phyloP scores from a whole-genome alignment of 2,113 vertebrate genomes.

The Apistogramma diplotaenia region DNA sequence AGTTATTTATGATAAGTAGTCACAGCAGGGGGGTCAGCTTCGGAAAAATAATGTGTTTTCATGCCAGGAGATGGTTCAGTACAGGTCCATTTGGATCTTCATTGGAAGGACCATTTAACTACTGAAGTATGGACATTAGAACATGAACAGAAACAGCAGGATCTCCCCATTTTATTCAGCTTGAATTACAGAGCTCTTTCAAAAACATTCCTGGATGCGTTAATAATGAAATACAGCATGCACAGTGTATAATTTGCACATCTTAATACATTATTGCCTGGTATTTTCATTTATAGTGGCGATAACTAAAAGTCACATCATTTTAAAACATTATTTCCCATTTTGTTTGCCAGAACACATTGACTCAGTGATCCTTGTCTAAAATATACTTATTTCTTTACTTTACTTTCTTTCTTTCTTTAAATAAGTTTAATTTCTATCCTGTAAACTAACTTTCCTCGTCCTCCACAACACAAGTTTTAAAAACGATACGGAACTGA shows the following conservation, averaged over 20 bases:
- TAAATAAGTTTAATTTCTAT: conserved; percentile 36
- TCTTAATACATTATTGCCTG: neutral
- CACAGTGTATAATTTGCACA: neutral
- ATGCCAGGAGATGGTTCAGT: neutral
- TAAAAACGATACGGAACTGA: conserved; percentile 26
- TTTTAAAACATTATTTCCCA: conserved; percentile 16
- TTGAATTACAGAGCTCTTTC: neutral
- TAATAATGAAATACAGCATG: neutral
- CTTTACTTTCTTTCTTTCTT: too few species aligned
- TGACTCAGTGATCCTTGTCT: neutral
- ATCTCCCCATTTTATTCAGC: neutral
- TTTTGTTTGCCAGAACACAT: conserved; percentile 4
- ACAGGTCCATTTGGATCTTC: neutral
- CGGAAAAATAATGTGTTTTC: neutral
- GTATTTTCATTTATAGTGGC: neutral
- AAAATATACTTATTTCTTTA: conserved; percentile 47
- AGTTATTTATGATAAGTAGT: neutral
- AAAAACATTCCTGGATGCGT: neutral
- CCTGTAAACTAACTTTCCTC: neutral
- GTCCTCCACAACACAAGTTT: conserved; percentile 1
- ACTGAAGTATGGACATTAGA: neutral
- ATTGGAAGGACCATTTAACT: neutral
- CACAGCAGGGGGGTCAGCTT: neutral
- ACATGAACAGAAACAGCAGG: neutral
- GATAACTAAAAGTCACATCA: neutral